Conservation (phyloP, 1,140 invertebrate species). For the Dryas iulia region DNA sequence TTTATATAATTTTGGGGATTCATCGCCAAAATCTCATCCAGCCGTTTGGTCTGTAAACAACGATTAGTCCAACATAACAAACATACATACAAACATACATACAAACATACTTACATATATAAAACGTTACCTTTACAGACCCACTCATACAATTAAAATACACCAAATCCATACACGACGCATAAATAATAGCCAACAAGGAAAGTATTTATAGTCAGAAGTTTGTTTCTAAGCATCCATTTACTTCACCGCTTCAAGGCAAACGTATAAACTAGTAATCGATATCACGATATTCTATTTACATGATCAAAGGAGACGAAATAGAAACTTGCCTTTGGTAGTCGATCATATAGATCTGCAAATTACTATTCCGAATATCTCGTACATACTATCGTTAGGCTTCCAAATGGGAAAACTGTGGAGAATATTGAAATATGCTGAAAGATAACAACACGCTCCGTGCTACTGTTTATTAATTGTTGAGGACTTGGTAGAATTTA, state of each 20-base stretch:
- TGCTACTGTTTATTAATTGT: neutral
- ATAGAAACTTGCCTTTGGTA: neutral
- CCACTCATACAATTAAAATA: neutral
- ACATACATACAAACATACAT: no score
- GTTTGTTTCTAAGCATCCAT: slow-evolving; percentile 1
- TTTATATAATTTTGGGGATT: no score
- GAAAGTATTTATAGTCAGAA: slow-evolving; percentile 6
- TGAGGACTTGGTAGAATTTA: neutral
- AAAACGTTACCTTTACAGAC: no score
- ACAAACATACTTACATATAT: no score
- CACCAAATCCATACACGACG: neutral
- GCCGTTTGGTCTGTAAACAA: no score
- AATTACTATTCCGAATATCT: neutral
- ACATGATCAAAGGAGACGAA: neutral
- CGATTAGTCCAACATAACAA: no score
- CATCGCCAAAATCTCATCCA: no score
- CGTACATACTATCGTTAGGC: neutral
- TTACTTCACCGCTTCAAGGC: neutral
- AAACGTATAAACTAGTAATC: neutral
- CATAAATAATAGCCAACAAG: neutral
- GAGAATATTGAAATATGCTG: neutral
- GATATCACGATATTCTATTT: neutral
- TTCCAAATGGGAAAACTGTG: neutral
- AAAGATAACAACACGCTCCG: neutral
- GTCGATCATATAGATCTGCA: neutral